These are phyloP conservation scores for Leptinotarsa defecta DNA, from an alignment of 1,140 invertebrate genomes.

Conservation along the genomic window DNA sequence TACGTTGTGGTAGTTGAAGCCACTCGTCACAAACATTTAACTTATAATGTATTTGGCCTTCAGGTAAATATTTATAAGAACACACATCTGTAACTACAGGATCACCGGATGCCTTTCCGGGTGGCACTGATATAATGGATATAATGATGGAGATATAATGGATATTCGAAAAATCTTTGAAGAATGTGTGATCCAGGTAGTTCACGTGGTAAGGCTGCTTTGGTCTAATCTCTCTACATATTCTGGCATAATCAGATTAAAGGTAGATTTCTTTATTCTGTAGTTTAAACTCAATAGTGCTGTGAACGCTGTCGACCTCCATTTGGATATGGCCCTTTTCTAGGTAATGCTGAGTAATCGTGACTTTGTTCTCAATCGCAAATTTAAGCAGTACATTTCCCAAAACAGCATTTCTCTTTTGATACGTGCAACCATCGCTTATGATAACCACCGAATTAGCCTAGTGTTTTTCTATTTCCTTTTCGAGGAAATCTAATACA, in stretches of 20 bases:
- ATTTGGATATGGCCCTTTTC: conserved; percentile 54
- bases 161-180: conserved; percentile 3
- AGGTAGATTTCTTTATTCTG: conserved; percentile 33
- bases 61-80: conserved; percentile 4
- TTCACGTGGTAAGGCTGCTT: conserved; percentile 25
- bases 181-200: conserved; percentile 10
- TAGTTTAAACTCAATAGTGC: conserved; percentile 36
- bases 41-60: conserved; percentile 11
- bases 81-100: neutral
- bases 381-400: conserved; percentile 51
- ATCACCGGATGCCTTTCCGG: neutral
- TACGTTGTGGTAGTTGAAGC: neutral
- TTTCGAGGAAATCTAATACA: conserved; percentile 10
- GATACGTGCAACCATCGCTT: conserved; percentile 34
- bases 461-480: neutral
- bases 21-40: conserved; percentile 11
- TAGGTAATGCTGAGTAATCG: conserved; percentile 56
- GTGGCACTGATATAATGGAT: neutral
- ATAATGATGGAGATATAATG: neutral
- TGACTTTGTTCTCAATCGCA: conserved; percentile 43
- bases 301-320: conserved; percentile 56
- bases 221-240: conserved; percentile 40
- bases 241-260: conserved; percentile 39
- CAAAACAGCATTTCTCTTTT: conserved; percentile 52
- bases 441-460: conserved; percentile 15